phyloP scores from a whole-genome alignment of 2,888 invertebrate species.

The Hesperia comma region DNA sequence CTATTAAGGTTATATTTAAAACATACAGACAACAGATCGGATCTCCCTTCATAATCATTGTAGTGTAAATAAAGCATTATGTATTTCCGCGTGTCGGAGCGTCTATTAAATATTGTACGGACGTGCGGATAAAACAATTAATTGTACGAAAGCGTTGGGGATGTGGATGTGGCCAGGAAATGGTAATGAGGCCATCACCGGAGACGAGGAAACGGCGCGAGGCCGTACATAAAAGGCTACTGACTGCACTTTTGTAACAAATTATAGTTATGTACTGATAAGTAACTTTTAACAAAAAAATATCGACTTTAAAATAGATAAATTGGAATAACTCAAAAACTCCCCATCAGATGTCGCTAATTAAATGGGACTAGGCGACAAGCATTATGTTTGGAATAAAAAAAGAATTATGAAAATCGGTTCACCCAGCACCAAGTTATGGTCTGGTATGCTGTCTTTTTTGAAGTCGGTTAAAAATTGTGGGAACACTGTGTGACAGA shows the following conservation, averaged over 20 bases:
- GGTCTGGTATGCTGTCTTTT: no score
- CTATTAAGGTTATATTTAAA: no score
- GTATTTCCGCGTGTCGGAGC: constrained; percentile 20
- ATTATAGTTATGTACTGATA: background rate
- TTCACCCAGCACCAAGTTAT: no score
- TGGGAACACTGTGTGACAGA: background rate
- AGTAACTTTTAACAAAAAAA: no score
- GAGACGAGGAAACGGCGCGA: constrained; percentile 64
- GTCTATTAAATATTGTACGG: constrained; percentile 39
- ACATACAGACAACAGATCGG: background rate
- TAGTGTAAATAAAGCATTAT: background rate
- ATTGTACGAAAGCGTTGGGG: constrained; percentile 38
- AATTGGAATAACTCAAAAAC: no score
- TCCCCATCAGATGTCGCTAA: no score
- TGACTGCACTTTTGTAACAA: background rate
- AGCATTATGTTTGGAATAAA: no score
- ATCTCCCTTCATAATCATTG: constrained; percentile 5
- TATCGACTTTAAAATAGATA: no score
- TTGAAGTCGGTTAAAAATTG: background rate
- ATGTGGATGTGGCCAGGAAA: constrained; percentile 55
- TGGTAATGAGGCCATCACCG: constrained; percentile 58
- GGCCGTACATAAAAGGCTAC: constrained; percentile 45
- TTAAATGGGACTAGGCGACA: no score
- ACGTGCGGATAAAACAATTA: constrained; percentile 43
- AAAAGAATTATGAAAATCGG: no score